These are phyloP conservation scores for Mallotus villosus DNA, from an alignment of 2,797 vertebrate species.

Conservation along the genomic window DNA sequence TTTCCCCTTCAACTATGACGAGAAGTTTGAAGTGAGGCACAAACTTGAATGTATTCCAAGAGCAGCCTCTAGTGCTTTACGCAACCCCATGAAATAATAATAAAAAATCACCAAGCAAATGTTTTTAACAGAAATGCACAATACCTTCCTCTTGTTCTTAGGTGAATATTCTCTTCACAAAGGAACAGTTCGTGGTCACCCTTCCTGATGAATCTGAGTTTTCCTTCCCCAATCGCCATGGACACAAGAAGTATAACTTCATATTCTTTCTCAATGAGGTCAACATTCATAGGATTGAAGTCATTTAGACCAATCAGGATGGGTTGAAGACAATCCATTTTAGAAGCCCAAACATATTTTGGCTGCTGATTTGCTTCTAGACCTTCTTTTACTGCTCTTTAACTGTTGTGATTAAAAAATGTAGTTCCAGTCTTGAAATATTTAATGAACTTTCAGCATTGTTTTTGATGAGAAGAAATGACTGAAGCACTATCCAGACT, in stretches of 20 bases:
- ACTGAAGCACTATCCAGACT: no score
- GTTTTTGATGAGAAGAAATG: no score
- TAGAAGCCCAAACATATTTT: background rate
- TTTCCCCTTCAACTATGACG: slow-evolving; percentile 72
- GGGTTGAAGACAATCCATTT: background rate
- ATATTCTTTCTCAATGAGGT: slow-evolving; percentile 57
- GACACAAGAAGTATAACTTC: slow-evolving; percentile 63
- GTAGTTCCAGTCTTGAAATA: no score
- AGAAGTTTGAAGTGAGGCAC: slow-evolving; percentile 32
- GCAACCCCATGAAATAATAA: no score
- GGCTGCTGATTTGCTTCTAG: background rate
- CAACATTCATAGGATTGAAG: slow-evolving; percentile 53
- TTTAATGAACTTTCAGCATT: no score
- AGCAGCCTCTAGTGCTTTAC: no score
- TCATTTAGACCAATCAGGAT: slow-evolving; percentile 49
- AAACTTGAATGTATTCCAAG: slow-evolving; percentile 61
- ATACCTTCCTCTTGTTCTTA: slow-evolving; percentile 25
- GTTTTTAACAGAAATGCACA: no score
- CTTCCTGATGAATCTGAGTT: slow-evolving; percentile 66
- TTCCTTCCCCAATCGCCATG: slow-evolving; percentile 73
- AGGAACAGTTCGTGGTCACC: slow-evolving; percentile 63
- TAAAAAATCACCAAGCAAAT: no score
- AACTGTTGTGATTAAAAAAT: no score
- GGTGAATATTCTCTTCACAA: slow-evolving; percentile 66
- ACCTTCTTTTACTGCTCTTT: no score